phyloP scores from a whole-genome alignment of 2,888 invertebrate genomes.

The Pachymerium ferrugineum region DNA sequence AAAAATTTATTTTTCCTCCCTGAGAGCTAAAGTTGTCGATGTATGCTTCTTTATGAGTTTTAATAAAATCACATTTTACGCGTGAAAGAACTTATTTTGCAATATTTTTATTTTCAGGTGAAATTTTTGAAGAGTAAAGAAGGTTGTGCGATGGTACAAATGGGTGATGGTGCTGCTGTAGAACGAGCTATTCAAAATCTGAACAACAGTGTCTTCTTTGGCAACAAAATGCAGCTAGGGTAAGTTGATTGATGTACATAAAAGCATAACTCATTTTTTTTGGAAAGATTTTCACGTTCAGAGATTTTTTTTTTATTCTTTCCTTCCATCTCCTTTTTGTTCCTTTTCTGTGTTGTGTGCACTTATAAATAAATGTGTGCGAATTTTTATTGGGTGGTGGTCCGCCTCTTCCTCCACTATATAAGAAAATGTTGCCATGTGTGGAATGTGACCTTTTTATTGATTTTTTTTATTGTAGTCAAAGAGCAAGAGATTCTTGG shows the following conservation, averaged over 20 bases:
- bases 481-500: slow-evolving; percentile 14
- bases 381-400: not conserved
- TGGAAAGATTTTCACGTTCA: not conserved
- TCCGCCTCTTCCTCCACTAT: not conserved
- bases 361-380: slow-evolving; percentile 10
- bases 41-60: not conserved
- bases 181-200: slow-evolving; percentile 92
- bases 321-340: not conserved
- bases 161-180: slow-evolving; percentile 92
- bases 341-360: not conserved
- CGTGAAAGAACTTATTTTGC: not conserved
- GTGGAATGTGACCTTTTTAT: slow-evolving; percentile 21
- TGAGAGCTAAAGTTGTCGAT: too few species aligned
- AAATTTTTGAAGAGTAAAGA: slow-evolving; percentile 98
- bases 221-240: slow-evolving; percentile 64
- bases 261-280: slow-evolving; percentile 30
- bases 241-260: slow-evolving; percentile 43
- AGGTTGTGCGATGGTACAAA: slow-evolving; percentile 98
- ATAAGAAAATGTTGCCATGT: slow-evolving; percentile 7
- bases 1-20: too few species aligned
- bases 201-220: slow-evolving; percentile 82
- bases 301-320: not conserved
- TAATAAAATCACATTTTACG: too few species aligned
- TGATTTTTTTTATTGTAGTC: slow-evolving; percentile 21
- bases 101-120: slow-evolving; percentile 54